A percentile compares a stretch with the other conserved stretches of the same genome.
These are phyloP conservation scores for Trididemnum nubilum DNA, from an alignment of 23 tunicate species.

Conservation along the genomic window DNA sequence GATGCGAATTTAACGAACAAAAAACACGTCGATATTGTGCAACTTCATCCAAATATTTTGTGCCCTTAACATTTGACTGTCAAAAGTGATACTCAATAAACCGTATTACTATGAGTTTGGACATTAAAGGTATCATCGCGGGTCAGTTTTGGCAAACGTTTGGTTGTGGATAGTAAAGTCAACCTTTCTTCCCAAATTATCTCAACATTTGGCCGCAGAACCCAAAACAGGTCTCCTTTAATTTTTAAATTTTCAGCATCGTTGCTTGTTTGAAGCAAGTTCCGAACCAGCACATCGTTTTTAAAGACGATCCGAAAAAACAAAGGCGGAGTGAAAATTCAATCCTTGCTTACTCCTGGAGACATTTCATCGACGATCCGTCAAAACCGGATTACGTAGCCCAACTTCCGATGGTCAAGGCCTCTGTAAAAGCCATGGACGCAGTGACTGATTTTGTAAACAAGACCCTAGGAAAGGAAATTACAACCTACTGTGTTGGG, in stretches of 20 bases:
- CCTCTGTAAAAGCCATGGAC: conserved; percentile 85
- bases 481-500: conserved; percentile 64
- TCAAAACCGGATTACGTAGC: conserved; percentile 71
- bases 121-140: too few relatives aligned
- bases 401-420: conserved; percentile 86
- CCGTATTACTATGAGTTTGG: too few relatives aligned
- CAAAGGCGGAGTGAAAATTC: conserved; percentile 69
- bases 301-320: conserved; percentile 67
- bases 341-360: conserved; percentile 88
- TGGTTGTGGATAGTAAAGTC: too few relatives aligned
- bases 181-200: too few relatives aligned
- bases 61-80: too few relatives aligned
- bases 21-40: too few relatives aligned
- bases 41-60: too few relatives aligned
- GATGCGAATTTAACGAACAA: too few relatives aligned
- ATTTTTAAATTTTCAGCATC: conserved; percentile 23
- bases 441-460: conserved; percentile 74
- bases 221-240: too few relatives aligned
- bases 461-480: conserved; percentile 42
- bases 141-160: too few relatives aligned
- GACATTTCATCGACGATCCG: conserved; percentile 73
- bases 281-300: conserved; percentile 72
- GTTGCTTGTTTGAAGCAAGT: conserved; percentile 64
- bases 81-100: too few relatives aligned
- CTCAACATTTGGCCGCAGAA: too few relatives aligned